Evolutionary conservation across 2,888 invertebrate species (phyloP).

Genomic region (Falcaria lacertinaria): DNA sequence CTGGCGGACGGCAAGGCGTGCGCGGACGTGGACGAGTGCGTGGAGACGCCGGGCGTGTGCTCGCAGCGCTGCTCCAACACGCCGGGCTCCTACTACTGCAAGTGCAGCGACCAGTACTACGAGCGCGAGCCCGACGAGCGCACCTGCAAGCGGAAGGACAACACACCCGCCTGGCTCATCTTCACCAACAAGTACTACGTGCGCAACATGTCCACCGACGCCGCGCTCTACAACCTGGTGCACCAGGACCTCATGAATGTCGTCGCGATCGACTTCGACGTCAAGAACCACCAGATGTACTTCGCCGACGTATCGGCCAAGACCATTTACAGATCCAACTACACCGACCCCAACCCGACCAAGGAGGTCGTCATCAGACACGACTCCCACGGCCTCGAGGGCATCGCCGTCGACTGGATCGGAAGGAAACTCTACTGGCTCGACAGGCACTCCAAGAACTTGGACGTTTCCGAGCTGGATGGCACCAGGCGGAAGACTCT

Average conservation of each 20-base stretch:
- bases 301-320: constrained; percentile 98
- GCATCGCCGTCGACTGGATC: constrained; percentile 98
- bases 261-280: constrained; percentile 97
- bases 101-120: constrained; percentile 95
- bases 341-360: constrained; percentile 78
- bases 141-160: constrained; percentile 93
- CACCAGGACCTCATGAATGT: constrained; percentile 98
- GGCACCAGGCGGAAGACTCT: constrained; percentile 95
- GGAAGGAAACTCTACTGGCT: constrained; percentile 98
- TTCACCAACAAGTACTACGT: constrained; percentile 99
- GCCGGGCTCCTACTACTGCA: constrained; percentile 96
- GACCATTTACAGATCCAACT: constrained; percentile 90
- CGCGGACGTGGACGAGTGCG: constrained; percentile 94
- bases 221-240: constrained; percentile 89
- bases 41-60: constrained; percentile 92
- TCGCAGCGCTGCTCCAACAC: constrained; percentile 97
- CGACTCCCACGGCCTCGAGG: constrained; percentile 98
- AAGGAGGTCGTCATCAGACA: constrained; percentile 93
- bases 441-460: constrained; percentile 95
- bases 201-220: constrained; percentile 96
- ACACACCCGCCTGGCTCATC: constrained; percentile 90
- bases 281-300: constrained; percentile 90
- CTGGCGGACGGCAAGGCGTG: constrained; percentile 94
- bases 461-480: constrained; percentile 96
- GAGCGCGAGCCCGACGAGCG: constrained; percentile 92